Base-by-base conservation (phyloP, 2,113 vertebrate species). In the Elanus axillaris region DNA sequence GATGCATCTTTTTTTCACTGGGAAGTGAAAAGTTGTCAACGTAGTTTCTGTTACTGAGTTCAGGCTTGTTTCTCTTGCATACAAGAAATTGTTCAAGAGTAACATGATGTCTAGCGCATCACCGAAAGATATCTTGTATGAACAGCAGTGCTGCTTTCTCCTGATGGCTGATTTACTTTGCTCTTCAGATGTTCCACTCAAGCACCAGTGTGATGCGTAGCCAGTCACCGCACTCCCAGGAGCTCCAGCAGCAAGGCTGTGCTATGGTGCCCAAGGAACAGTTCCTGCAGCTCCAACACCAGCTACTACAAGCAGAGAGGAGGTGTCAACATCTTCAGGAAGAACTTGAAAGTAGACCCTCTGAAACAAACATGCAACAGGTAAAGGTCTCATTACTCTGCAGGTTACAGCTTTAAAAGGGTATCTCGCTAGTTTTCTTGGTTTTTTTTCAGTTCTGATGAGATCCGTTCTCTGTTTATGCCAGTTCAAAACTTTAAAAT, bases 201-300 rank as follows among this genome's bases (percentile, higher is more conserved):
- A 97, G 90, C 88, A 81, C 94, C 97, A 95, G 96, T 90, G 96
- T 71, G 97, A 98, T 56, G 97, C 95, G 74, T 98, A 98, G 96
- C 95, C 98, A 96, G 2, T 6, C 97, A n/a, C 94, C 84, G 45
- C 97, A 36, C 22, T 22, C 89, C 45, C 78, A 87, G 76, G 97
- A 98, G 74, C 96, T 97, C 94, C 98, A 93, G 96, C 97, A 97
- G 97, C 98, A 90, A 48, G 97, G 97, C 97, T 98, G 97, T 88
- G 97, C 98, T 7, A 38, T 96, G 87, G 97, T 99, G 93, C 99
- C 99, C 79, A 98, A 97, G 60, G 99, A 99, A 6, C 99, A 99
- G 85, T 97, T 98, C 97, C 97, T 98, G 89, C 98, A 98, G 97
- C 98, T 98, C 86, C 98, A 98, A 12, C 98, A 98, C n/a, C 98